phyloP scores from a whole-genome alignment of 2,113 vertebrate genomes.

The Dromaius novaehollandiae region DNA sequence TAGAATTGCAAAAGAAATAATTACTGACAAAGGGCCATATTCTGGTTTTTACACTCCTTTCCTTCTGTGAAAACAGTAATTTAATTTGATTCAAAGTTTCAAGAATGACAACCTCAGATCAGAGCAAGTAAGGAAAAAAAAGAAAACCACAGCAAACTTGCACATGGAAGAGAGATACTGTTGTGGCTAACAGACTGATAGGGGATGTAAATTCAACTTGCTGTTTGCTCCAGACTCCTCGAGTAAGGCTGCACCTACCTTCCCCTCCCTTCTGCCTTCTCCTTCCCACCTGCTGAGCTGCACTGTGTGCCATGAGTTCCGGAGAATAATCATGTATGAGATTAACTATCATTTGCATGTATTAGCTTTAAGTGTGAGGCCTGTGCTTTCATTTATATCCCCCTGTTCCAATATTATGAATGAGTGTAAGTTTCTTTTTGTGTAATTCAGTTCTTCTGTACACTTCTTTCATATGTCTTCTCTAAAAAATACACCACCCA shows the following conservation, averaged over 20 bases:
- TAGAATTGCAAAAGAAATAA: slow-evolving; percentile 39
- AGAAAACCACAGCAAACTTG: neutral
- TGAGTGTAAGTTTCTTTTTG: neutral
- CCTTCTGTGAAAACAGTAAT: slow-evolving; percentile 7
- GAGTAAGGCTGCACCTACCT: neutral
- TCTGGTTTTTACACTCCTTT: neutral
- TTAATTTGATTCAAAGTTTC: slow-evolving; percentile 17
- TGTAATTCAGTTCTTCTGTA: neutral
- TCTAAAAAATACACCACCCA: neutral
- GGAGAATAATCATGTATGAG: neutral
- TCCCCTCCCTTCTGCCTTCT: neutral
- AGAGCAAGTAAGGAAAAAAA: neutral
- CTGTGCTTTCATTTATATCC: neutral
- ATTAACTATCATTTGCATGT: neutral
- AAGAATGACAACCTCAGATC: neutral
- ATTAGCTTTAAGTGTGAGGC: neutral
- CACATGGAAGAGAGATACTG: neutral
- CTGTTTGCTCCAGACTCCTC: neutral
- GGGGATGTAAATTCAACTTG: neutral
- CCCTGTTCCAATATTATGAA: neutral
- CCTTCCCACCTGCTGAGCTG: neutral
- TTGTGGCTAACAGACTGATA: neutral
- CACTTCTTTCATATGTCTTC: neutral
- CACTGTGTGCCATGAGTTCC: neutral
- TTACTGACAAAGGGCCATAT: slow-evolving; percentile 26